These are phyloP conservation scores for Venturia canescens DNA, from an alignment of 1,140 invertebrate genomes.

Conservation along the genomic window DNA sequence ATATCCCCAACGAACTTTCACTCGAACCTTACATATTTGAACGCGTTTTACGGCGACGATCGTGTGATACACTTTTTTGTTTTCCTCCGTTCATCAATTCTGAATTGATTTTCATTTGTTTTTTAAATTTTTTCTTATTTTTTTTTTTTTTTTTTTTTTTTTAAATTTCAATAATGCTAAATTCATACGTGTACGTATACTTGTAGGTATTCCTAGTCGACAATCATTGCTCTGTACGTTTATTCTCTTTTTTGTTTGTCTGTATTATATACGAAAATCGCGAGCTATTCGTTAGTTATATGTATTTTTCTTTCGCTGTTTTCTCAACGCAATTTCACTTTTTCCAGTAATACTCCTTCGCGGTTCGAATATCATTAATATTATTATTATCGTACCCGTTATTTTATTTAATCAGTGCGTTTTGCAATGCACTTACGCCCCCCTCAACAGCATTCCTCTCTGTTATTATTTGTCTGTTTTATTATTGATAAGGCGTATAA, in stretches of 20 bases:
- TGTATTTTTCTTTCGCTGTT: not conserved
- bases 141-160: slow-evolving; percentile 6
- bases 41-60: not conserved
- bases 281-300: slow-evolving; percentile 11
- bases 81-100: too few relatives aligned
- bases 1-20: not conserved
- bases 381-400: slow-evolving; percentile 25
- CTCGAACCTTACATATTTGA: not conserved
- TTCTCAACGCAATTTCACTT: not conserved
- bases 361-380: slow-evolving; percentile 5
- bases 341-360: not conserved
- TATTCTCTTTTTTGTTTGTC: not conserved
- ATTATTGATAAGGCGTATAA: slow-evolving; percentile 40
- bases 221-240: slow-evolving; percentile 34
- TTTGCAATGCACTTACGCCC: not conserved
- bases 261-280: slow-evolving; percentile 17
- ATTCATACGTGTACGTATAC: slow-evolving; percentile 34
- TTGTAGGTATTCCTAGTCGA: slow-evolving; percentile 42
- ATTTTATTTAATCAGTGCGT: slow-evolving; percentile 24
- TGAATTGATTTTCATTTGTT: not conserved
- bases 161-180: slow-evolving; percentile 26
- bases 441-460: slow-evolving; percentile 8
- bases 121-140: slow-evolving; percentile 28
- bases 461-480: slow-evolving; percentile 26
- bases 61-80: slow-evolving; percentile 20